Conservation (phyloP, 2,797 vertebrate species). For the Alca torda region DNA sequence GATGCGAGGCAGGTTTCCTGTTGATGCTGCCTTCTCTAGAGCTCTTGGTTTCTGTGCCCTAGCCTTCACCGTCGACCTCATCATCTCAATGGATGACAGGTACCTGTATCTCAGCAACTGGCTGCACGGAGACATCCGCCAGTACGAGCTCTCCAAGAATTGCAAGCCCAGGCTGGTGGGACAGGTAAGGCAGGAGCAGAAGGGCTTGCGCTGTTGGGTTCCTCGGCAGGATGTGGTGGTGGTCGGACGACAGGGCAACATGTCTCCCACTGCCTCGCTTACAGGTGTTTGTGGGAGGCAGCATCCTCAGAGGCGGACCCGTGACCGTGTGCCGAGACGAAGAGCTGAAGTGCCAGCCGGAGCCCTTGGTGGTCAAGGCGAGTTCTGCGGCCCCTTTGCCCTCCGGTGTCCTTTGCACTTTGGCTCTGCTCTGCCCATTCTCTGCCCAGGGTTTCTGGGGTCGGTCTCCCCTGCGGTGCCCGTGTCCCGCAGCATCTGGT, state of each 20-base stretch:
- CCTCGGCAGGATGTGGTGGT: background rate
- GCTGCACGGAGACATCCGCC: conserved; percentile 91
- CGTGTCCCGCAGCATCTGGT: background rate
- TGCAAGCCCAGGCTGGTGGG: conserved; percentile 83
- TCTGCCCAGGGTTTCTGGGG: background rate
- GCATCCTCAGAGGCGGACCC: conserved; percentile 80
- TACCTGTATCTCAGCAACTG: conserved; percentile 93
- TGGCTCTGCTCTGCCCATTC: background rate
- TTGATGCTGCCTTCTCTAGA: background rate
- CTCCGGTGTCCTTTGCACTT: fast-evolving
- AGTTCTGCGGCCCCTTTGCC: background rate
- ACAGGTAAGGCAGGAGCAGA: conserved; percentile 78
- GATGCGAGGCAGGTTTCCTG: fast-evolving
- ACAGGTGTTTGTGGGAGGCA: conserved; percentile 89
- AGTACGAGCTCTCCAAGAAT: conserved; percentile 87
- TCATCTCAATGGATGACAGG: conserved; percentile 88
- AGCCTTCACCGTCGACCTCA: conserved; percentile 89
- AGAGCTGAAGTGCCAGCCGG: conserved; percentile 83
- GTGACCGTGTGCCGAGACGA: conserved; percentile 84
- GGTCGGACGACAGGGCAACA: fast-evolving
- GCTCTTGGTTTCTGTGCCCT: background rate
- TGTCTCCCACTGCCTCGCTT: fast-evolving
- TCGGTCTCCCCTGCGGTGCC: fast-evolving
- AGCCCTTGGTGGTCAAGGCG: conserved; percentile 85
- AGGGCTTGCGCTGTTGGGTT: fast-evolving